Conservation (phyloP, 2,797 vertebrate genomes). For the Cynopterus sphinx region DNA sequence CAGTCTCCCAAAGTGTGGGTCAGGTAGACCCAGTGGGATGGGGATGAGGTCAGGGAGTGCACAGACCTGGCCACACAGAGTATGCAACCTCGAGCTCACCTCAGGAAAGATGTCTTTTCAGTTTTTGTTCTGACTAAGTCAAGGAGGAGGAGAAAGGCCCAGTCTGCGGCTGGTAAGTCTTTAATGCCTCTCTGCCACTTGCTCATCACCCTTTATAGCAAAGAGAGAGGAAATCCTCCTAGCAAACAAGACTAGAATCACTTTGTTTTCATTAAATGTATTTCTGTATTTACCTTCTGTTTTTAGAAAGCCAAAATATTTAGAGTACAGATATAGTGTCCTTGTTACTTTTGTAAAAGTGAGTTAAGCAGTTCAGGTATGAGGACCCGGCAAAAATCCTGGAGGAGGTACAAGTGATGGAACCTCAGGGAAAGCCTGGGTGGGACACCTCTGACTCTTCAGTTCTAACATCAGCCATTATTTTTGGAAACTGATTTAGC, state of each 20-base stretch:
- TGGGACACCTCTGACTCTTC: background rate
- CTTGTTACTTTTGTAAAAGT: slow-evolving; percentile 16
- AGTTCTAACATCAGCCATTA: background rate
- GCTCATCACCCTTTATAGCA: background rate
- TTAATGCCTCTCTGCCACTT: background rate
- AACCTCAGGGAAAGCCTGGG: background rate
- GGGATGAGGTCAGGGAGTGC: background rate
- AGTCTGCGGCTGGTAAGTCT: background rate
- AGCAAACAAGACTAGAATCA: background rate
- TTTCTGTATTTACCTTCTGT: slow-evolving; percentile 58
- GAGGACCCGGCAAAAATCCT: background rate
- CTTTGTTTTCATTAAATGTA: slow-evolving; percentile 32
- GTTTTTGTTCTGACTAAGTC: background rate
- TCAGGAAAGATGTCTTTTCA: background rate
- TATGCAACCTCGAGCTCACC: background rate
- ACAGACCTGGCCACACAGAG: background rate
- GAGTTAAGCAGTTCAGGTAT: background rate
- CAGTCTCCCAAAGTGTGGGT: background rate
- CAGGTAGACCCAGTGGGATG: background rate
- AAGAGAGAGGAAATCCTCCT: background rate
- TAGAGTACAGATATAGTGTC: background rate
- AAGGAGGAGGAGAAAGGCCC: background rate
- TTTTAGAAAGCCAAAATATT: slow-evolving; percentile 51
- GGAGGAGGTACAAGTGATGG: background rate
- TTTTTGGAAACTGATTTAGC: background rate